Evolutionary conservation across 2,888 invertebrate species (phyloP).

Genomic region (Acrobasis repandana): DNA sequence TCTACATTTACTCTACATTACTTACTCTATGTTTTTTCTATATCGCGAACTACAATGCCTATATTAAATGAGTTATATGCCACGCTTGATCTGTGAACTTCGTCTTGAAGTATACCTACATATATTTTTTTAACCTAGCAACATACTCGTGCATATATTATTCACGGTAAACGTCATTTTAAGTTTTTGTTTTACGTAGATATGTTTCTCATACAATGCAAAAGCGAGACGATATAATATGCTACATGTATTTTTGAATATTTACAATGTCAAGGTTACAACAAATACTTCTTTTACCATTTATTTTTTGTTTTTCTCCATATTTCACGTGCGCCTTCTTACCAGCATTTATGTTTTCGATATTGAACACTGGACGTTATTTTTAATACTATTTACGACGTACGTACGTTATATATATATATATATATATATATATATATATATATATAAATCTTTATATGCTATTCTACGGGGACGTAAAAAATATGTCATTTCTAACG

Average conservation of each 20-base stretch:
- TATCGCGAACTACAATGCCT: too few relatives aligned
- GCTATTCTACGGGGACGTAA: too few relatives aligned
- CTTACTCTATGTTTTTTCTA: too few relatives aligned
- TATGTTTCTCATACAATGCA: slow-evolving; percentile 28
- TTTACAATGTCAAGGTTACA: slow-evolving; percentile 51
- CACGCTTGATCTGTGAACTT: neutral
- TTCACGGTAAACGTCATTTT: neutral
- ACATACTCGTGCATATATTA: neutral
- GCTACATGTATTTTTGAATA: neutral
- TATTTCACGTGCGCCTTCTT: slow-evolving; percentile 49
- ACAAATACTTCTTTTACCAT: slow-evolving; percentile 48
- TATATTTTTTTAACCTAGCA: neutral
- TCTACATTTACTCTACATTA: too few relatives aligned
- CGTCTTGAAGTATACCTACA: neutral
- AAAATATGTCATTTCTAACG: too few relatives aligned
- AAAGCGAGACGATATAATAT: slow-evolving; percentile 28
- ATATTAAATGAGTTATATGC: neutral
- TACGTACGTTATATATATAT: too few relatives aligned
- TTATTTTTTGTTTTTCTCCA: slow-evolving; percentile 28
- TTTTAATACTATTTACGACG: too few relatives aligned
- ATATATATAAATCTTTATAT: too few relatives aligned
- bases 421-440: too few relatives aligned
- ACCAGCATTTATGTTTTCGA: slow-evolving; percentile 9
- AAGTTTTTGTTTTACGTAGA: slow-evolving; percentile 26
- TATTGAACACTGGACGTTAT: slow-evolving; percentile 12